phyloP scores from a whole-genome alignment of 2,888 invertebrate genomes.

The Alitta virens region DNA sequence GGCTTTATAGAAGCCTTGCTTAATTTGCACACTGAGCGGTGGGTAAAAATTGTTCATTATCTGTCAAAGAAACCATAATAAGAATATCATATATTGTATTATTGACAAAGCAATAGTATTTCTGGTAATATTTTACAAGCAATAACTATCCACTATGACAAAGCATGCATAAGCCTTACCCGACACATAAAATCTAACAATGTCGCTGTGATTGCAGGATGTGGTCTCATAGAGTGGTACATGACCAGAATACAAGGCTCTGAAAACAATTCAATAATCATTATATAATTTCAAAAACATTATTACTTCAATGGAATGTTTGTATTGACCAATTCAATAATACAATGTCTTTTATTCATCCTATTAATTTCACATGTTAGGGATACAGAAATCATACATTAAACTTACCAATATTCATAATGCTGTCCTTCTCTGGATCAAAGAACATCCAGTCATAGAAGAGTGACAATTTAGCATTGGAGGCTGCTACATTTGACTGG shows the following conservation, averaged over 20 bases:
- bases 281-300: no score
- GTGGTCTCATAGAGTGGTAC: slow-evolving; percentile 89
- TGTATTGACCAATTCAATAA: no score
- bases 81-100: no score
- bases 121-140: no score
- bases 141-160: no score
- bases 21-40: slow-evolving; percentile 74
- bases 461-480: slow-evolving; percentile 85
- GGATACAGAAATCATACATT: no score
- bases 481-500: slow-evolving; percentile 77
- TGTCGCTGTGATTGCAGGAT: slow-evolving; percentile 86
- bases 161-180: slow-evolving; percentile 56
- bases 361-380: no score
- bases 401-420: slow-evolving; percentile 94
- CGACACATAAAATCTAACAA: slow-evolving; percentile 85
- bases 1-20: slow-evolving; percentile 69
- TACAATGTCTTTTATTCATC: no score
- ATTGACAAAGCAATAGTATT: no score
- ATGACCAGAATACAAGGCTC: slow-evolving; percentile 91
- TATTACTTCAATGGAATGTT: no score
- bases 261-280: slow-evolving; percentile 37
- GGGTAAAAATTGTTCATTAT: slow-evolving; percentile 87
- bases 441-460: slow-evolving; percentile 94
- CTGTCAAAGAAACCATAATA: slow-evolving; percentile 58
- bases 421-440: slow-evolving; percentile 86